A percentile compares a stretch with the other conserved stretches of the same genome.
phyloP scores from a whole-genome alignment of 2,888 invertebrate species.

The Axea sp. region DNA sequence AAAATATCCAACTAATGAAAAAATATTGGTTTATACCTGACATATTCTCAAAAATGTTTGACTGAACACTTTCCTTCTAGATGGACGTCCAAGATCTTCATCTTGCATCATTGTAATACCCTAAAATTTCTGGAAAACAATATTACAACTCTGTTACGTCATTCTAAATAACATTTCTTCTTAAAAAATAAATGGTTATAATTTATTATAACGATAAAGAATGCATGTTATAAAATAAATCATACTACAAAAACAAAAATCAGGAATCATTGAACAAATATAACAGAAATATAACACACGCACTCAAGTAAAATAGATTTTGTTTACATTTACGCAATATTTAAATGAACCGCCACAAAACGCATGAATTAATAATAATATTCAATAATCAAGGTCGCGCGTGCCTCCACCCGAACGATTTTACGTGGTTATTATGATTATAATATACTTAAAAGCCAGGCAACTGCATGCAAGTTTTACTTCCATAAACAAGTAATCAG shows the following conservation, averaged over 20 bases:
- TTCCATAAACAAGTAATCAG: too few species aligned
- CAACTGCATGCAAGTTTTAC: too few species aligned
- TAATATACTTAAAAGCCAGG: neutral
- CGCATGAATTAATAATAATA: slow-evolving; percentile 7
- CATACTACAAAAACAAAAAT: too few species aligned
- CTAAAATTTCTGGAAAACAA: slow-evolving; percentile 48
- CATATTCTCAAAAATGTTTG: slow-evolving; percentile 85
- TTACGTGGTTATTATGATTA: slow-evolving; percentile 1
- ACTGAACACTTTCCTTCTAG: slow-evolving; percentile 83
- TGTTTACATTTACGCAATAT: slow-evolving; percentile 2
- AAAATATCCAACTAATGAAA: too few species aligned
- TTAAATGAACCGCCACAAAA: slow-evolving; percentile 18
- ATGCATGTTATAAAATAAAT: neutral
- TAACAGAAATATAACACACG: slow-evolving; percentile 21
- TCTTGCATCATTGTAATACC: slow-evolving; percentile 83
- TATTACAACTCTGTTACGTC: neutral
- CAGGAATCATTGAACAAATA: slow-evolving; percentile 3
- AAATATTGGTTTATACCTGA: slow-evolving; percentile 79
- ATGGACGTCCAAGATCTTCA: slow-evolving; percentile 84
- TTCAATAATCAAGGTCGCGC: slow-evolving; percentile 6
- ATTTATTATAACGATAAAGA: too few species aligned
- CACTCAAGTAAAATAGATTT: neutral
- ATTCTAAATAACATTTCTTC: too few species aligned
- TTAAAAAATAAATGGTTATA: too few species aligned
- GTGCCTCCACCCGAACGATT: neutral